Conservation (phyloP, 2,797 vertebrate species). For the Melanotaenia pygmaea region DNA sequence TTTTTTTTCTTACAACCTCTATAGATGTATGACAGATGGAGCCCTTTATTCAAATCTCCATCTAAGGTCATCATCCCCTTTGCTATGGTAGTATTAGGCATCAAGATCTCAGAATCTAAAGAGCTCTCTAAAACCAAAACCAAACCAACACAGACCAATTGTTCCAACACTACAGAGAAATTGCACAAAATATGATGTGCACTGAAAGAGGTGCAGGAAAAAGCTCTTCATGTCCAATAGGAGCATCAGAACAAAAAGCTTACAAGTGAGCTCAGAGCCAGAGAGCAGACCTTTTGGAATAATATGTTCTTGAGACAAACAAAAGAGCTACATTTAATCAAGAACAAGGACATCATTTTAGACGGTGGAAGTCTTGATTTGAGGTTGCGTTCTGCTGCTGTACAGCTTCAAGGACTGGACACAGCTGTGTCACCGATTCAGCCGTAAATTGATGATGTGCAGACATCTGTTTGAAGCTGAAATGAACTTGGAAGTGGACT, state of each 20-base stretch:
- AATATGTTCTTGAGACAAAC: neutral
- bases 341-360: neutral
- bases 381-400: neutral
- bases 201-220: neutral
- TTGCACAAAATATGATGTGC: neutral
- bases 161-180: neutral
- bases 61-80: neutral
- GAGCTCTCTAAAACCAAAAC: neutral
- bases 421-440: neutral
- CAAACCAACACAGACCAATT: neutral
- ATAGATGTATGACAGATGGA: neutral
- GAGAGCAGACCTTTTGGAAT: neutral
- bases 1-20: neutral
- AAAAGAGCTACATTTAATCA: neutral
- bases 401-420: neutral
- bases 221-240: neutral
- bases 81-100: neutral
- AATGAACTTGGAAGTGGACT: neutral
- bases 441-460: neutral
- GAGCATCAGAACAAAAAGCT: neutral
- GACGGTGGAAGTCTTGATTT: neutral
- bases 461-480: neutral
- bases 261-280: neutral
- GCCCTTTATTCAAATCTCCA: neutral
- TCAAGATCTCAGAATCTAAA: neutral